Conservation (phyloP, 2,113 vertebrate genomes). For the Bubo blakistoni region DNA sequence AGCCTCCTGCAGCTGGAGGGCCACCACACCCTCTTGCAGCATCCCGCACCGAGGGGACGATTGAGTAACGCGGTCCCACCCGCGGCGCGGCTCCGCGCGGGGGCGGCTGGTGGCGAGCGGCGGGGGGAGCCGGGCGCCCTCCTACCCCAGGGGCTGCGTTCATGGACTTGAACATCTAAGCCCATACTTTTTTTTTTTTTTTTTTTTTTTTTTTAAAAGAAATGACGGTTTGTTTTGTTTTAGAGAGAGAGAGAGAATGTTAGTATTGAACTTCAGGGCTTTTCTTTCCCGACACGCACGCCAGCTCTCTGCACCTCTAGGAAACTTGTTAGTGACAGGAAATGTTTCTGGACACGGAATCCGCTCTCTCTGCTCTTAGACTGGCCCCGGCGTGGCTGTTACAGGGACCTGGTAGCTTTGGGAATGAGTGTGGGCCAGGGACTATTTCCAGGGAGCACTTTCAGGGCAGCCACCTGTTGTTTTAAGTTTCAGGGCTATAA, state of each 20-base stretch:
- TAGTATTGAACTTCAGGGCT: not conserved
- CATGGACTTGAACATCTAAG: too few species aligned
- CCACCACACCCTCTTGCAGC: not conserved
- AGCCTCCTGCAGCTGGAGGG: not conserved
- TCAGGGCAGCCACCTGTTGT: not conserved
- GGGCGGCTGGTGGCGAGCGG: too few species aligned
- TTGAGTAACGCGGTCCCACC: not conserved
- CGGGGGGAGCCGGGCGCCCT: not conserved
- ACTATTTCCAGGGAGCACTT: not conserved
- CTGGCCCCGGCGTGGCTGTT: not conserved
- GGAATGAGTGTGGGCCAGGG: not conserved
- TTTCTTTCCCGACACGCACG: not conserved
- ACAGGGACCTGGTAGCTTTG: not conserved
- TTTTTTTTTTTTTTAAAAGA: too few species aligned
- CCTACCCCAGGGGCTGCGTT: not conserved
- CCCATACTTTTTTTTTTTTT: too few species aligned
- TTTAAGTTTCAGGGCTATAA: not conserved
- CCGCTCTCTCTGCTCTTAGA: not conserved
- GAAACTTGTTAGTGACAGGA: not conserved
- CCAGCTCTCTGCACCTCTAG: not conserved
- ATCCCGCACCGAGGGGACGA: accelerated
- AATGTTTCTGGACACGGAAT: not conserved
- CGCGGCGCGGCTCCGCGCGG: not conserved
- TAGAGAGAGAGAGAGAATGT: not conserved
- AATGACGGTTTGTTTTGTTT: not conserved